Conservation (phyloP, 2,113 vertebrate species). For the Gasterosteus aculeatus region DNA sequence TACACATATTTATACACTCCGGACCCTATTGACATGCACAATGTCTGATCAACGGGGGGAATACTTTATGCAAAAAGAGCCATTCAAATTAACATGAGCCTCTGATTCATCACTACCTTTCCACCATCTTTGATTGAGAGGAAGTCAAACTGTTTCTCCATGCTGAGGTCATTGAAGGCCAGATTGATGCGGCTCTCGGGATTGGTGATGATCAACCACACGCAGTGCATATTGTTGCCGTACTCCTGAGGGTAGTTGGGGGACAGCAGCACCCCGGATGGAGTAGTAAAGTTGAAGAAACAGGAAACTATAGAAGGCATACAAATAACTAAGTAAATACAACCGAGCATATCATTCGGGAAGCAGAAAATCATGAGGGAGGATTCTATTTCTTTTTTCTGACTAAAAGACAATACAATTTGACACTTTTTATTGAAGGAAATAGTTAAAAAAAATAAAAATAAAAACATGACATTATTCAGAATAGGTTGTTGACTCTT, state of each 20-base stretch:
- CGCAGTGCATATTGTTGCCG: slow-evolving; percentile 96
- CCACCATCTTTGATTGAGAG: slow-evolving; percentile 94
- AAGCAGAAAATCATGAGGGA: slow-evolving; percentile 9
- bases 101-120: slow-evolving; percentile 69
- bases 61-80: slow-evolving; percentile 4
- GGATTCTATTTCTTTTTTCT: slow-evolving; percentile 28
- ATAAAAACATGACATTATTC: neutral
- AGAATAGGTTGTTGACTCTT: neutral
- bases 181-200: slow-evolving; percentile 96
- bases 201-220: slow-evolving; percentile 96
- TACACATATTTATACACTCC: slow-evolving; percentile 18
- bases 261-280: slow-evolving; percentile 92
- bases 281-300: slow-evolving; percentile 99
- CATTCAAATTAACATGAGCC: slow-evolving; percentile 12
- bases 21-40: slow-evolving; percentile 1
- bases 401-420: slow-evolving; percentile 15
- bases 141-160: slow-evolving; percentile 99
- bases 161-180: slow-evolving; percentile 98
- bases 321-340: slow-evolving; percentile 15
- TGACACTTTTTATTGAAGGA: slow-evolving; percentile 19
- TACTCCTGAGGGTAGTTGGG: slow-evolving; percentile 99
- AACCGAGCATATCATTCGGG: slow-evolving; percentile 14
- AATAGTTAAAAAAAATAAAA: neutral
- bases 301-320: slow-evolving; percentile 85
- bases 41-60: slow-evolving; percentile 8